A percentile compares a stretch with the other conserved stretches of the same genome.
Conservation (phyloP, 2,888 invertebrate genomes). For the Conops quadrifasciatus region DNA sequence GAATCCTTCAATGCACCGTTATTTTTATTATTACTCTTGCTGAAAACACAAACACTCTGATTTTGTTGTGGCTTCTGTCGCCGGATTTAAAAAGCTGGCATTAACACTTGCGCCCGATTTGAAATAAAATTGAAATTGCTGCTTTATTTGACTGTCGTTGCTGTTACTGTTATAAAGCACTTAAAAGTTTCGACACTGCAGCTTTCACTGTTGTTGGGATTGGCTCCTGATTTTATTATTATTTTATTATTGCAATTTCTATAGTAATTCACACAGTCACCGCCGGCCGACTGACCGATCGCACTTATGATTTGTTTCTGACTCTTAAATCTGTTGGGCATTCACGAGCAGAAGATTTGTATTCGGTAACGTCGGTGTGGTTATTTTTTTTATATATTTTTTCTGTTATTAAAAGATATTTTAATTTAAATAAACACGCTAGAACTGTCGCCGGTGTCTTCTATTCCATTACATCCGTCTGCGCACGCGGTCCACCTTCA, state of each 20-base stretch:
- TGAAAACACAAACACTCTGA: neutral
- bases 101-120: conserved; percentile 43
- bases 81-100: conserved; percentile 37
- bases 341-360: conserved; percentile 37
- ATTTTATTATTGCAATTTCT: conserved; percentile 46
- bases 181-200: too few relatives aligned
- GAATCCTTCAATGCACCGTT: conserved; percentile 30
- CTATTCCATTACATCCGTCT: conserved; percentile 53
- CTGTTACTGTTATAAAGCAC: too few relatives aligned
- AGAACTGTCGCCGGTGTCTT: conserved; percentile 36
- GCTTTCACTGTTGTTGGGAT: too few relatives aligned
- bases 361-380: conserved; percentile 12
- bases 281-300: conserved; percentile 23
- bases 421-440: neutral
- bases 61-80: conserved; percentile 18
- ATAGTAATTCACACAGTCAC: conserved; percentile 43
- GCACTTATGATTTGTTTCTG: conserved; percentile 41
- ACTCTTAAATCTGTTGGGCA: neutral
- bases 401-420: conserved; percentile 41
- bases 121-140: conserved; percentile 29
- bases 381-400: conserved; percentile 49
- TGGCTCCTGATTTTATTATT: conserved; percentile 39
- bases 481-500: conserved; percentile 64
- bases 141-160: conserved; percentile 37
- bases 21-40: conserved; percentile 13